Evolutionary conservation across 2,888 invertebrate genomes (phyloP), one percentile per base, ranked within the genome.

Genomic region (Tigriopus californicus): DNA sequence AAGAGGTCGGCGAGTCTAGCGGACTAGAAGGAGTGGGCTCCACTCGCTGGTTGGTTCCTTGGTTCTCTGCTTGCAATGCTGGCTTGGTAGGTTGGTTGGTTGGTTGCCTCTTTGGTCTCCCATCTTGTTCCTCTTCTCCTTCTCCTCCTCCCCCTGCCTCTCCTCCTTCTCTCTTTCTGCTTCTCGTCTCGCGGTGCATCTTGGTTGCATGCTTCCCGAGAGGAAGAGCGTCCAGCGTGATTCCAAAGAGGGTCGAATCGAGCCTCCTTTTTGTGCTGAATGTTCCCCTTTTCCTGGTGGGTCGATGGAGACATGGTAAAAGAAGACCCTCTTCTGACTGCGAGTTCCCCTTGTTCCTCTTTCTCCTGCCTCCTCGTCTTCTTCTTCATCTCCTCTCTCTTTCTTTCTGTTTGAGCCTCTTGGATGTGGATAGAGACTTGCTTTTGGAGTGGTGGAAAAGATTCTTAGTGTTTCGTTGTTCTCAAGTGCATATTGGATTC

Each of bases 111-210:
- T 18, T 47, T 53, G 47, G 47, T 15, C 18, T 25, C 12, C 18
- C 33, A 25, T 47, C 40, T 41, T 18, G 47, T 48, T 47, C 60
- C 13, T 22, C 51, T 60, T 46, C 22, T 60, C 47, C 24, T 52
- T 53, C 41, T 55, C 15, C 49, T 47, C 41, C 47, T n/a, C n/a
- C n/a, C n/a, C n/a, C 22, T 60, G 40, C 24, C 46, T 53, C 41
- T 55, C 15, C 49, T 40, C 33, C 20, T 20, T 15, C 8, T 33
- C 25, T 24, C 40, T 51, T 41, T 42, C 41, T 24, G 22, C 15
- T 40, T 41, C 52, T 52, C 24, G n/a, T n/a, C 22, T 24, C 24
- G 18, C 6, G 20, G 20, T 52, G 20, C 22, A 22, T 22, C 25
- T 15, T 24, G 18, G 22, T 33, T 33, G 33, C 33, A 33, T 33